phyloP scores from a whole-genome alignment of 2,797 vertebrate species.

The Sebastes reedi region DNA sequence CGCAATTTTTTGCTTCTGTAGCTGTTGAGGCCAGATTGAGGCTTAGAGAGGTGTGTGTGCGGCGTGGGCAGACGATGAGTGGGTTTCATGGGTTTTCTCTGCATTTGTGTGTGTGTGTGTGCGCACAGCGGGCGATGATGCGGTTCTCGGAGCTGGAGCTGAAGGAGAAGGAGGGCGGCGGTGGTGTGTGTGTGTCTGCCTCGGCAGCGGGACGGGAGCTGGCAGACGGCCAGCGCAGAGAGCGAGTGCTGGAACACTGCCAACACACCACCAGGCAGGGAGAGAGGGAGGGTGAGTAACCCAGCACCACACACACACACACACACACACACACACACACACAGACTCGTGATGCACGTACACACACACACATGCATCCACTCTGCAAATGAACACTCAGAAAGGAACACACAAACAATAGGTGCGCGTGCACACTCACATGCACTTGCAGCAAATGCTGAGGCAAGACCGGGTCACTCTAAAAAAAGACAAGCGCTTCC shows the following conservation, averaged over 20 bases:
- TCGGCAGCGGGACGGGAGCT: conserved; percentile 85
- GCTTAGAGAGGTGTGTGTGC: conserved; percentile 73
- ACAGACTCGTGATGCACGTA: background rate
- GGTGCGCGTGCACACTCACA: conserved; percentile 39
- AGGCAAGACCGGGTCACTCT: conserved; percentile 73
- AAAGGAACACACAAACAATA: conserved; percentile 64
- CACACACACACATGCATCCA: conserved; percentile 11
- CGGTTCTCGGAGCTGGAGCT: conserved; percentile 99
- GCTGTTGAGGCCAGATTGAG: conserved; percentile 79
- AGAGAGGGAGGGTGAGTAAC: conserved; percentile 83
- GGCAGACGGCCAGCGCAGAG: conserved; percentile 83
- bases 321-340: conserved; percentile 21
- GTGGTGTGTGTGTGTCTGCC: conserved; percentile 74
- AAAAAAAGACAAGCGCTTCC: conserved; percentile 61
- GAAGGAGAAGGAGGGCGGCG: conserved; percentile 95
- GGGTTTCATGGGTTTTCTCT: conserved; percentile 80
- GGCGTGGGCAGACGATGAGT: conserved; percentile 66
- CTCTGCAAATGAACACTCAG: conserved; percentile 55
- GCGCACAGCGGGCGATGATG: conserved; percentile 98
- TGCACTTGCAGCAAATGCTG: conserved; percentile 68
- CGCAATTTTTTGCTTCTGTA: conserved; percentile 77
- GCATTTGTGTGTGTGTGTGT: conserved; percentile 80
- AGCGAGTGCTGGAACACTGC: conserved; percentile 79
- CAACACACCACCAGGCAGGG: conserved; percentile 80
- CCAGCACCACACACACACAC: conserved; percentile 46